phyloP scores from a whole-genome alignment of 2,113 vertebrate genomes.

The Nothobranchius furzeri region DNA sequence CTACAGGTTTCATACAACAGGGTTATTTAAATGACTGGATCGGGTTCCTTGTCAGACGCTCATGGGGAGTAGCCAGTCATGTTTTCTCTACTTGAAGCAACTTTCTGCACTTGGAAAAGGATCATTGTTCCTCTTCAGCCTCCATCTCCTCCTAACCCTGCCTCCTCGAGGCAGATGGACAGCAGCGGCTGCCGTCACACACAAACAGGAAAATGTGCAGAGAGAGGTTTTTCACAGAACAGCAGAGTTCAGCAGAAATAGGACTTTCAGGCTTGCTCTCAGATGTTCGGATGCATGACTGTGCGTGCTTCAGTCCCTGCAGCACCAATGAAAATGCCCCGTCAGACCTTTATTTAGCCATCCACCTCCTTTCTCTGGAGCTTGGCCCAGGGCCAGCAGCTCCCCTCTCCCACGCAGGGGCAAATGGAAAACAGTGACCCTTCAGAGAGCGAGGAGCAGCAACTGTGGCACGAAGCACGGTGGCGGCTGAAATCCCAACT shows the following conservation, averaged over 20 bases:
- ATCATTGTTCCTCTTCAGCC: no score
- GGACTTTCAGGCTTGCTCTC: background rate
- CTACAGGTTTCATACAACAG: no score
- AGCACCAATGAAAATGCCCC: slow-evolving; percentile 39
- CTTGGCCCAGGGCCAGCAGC: slow-evolving; percentile 52
- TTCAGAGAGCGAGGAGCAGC: slow-evolving; percentile 37
- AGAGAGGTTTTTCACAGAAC: background rate
- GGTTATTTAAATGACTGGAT: no score
- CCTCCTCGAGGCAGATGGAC: no score
- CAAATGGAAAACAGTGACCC: slow-evolving; percentile 66
- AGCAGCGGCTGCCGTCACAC: no score
- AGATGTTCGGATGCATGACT: slow-evolving; percentile 46
- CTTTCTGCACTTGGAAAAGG: no score
- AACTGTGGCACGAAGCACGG: slow-evolving; percentile 26
- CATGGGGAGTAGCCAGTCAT: no score
- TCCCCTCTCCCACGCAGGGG: slow-evolving; percentile 49
- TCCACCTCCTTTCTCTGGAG: slow-evolving; percentile 34
- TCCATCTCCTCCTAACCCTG: no score
- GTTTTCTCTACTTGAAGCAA: no score
- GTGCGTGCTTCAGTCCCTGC: slow-evolving; percentile 38
- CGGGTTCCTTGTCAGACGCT: no score
- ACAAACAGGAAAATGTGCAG: background rate
- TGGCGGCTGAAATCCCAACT: slow-evolving; percentile 49
- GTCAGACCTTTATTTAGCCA: slow-evolving; percentile 54
- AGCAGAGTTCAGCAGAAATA: background rate